phyloP scores from a whole-genome alignment of 2,113 vertebrate species.

The Syngnathus floridae region DNA sequence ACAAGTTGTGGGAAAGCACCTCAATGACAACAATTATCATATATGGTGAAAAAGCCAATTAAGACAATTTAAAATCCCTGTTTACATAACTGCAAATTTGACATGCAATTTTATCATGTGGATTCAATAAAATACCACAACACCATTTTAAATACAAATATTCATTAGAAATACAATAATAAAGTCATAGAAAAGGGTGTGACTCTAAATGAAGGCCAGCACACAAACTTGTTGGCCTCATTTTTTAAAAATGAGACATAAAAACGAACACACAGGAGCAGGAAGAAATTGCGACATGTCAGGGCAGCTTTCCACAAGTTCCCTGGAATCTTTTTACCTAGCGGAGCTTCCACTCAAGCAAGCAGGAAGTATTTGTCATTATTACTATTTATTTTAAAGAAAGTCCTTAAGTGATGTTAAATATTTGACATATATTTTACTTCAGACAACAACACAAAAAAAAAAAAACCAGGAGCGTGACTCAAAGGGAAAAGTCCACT shows the following conservation, averaged over 20 bases:
- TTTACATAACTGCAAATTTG: no score
- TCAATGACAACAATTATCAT: constrained; percentile 25
- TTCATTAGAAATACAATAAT: no score
- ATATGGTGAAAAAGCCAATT: background rate
- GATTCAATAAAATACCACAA: background rate
- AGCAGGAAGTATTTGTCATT: background rate
- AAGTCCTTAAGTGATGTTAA: background rate
- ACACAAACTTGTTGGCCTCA: background rate
- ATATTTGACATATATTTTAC: background rate
- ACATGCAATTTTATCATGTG: background rate
- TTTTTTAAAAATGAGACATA: no score
- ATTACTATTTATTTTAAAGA: no score
- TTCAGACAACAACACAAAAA: background rate
- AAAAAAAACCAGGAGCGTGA: background rate
- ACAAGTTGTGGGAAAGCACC: constrained; percentile 78
- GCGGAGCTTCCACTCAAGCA: background rate
- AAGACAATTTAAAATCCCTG: no score
- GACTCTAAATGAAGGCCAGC: background rate
- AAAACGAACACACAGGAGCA: constrained; percentile 1
- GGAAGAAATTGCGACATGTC: constrained; percentile 50
- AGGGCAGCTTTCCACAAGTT: constrained; percentile 53
- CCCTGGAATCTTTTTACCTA: constrained; percentile 44
- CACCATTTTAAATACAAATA: background rate
- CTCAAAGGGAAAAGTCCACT: background rate
- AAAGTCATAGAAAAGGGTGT: background rate